Evolutionary conservation across 2,113 vertebrate genomes (phyloP), one percentile per base, ranked within the genome.

Genomic region (Myiagra hebetior): DNA sequence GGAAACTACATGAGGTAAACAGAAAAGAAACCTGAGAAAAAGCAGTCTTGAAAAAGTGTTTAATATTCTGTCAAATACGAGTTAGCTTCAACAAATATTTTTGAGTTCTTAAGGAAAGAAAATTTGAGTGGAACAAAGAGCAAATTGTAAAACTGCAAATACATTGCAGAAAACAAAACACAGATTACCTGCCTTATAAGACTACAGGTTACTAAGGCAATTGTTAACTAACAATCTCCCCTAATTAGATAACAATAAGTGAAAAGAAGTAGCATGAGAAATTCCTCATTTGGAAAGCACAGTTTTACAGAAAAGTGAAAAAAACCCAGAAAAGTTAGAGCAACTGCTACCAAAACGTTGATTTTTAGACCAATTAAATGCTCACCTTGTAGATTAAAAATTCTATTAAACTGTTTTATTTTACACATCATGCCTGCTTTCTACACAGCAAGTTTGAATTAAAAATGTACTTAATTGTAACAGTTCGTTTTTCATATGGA

Each of bases 21-120:
- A 57, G 79, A 81, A 67, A 91, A 83, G 37, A 73, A 91, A 94
- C 41, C 64, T 67, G 50, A 96, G 72, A 78, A 95, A 75, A 14
- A 94, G 55, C 74, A 87, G 26, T 63, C 57, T 87, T 68, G 22
- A 75, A 69, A 64, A 62, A 73, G 11, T 27, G 13, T 56, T 88
- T 84, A 73, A 79, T 75, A 96, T 81, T 96, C 94, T 98, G 96
- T 97, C 97, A 97, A 95, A 95, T 94, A 95, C 10, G 84, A 93
- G 30, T 94, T 65, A 81, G 44, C 59, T 41, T 80, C 64, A 62
- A 3, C 68, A 89, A 85, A 28, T 77, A 88, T n/a, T 85, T 87
- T 4, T 39, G 62, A 72, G 39, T 63, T 87, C 22, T 57, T 60
- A 47, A 62, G 49, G 56, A 83, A 92, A 63, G 50, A 69, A 72